These are phyloP conservation scores for Argentina silus DNA, from an alignment of 2,797 vertebrate species.

Conservation along the genomic window DNA sequence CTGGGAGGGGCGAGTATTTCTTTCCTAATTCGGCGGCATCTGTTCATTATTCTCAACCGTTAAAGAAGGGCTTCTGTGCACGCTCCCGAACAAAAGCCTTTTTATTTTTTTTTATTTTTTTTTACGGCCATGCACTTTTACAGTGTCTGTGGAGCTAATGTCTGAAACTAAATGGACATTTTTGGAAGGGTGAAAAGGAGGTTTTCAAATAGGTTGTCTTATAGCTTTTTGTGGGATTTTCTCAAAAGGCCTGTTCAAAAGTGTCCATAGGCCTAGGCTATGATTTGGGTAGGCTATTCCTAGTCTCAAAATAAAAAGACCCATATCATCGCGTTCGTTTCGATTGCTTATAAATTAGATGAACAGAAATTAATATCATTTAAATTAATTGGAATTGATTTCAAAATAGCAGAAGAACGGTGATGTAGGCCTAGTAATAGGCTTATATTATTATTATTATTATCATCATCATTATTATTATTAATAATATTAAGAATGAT, in stretches of 20 bases:
- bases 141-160: constrained; percentile 19
- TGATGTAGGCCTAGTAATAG: too few relatives aligned
- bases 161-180: constrained; percentile 17
- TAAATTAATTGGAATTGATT: too few relatives aligned
- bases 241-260: neutral
- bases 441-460: too few relatives aligned
- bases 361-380: too few relatives aligned
- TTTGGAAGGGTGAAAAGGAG: constrained; percentile 14
- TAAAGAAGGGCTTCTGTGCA: constrained; percentile 72
- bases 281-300: neutral
- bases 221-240: neutral
- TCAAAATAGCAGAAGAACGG: too few relatives aligned
- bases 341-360: too few relatives aligned
- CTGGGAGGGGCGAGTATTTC: constrained; percentile 90
- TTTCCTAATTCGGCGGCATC: constrained; percentile 92
- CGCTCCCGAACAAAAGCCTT: constrained; percentile 42
- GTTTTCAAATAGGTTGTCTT: neutral
- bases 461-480: neutral
- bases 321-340: too few relatives aligned
- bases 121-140: constrained; percentile 46
- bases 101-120: constrained; percentile 35
- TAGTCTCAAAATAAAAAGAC: too few relatives aligned
- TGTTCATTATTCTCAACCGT: constrained; percentile 87
- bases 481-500: neutral
- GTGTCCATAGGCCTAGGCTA: neutral